Conservation (phyloP, 2,888 invertebrate genomes). For the Piscicola geometra region DNA sequence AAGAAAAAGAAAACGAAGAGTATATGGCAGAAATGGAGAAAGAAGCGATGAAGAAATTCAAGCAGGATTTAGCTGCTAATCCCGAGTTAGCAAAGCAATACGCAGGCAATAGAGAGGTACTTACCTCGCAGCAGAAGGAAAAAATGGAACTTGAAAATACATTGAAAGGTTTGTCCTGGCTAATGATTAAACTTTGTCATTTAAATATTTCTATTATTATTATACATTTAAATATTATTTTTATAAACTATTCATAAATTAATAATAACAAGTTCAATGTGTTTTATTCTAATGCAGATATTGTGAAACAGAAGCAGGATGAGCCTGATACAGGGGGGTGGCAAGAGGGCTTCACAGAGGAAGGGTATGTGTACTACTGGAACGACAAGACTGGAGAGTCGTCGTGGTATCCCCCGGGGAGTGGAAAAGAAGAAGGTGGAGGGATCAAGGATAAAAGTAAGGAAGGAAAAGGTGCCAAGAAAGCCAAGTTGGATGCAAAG, state of each 20-base stretch:
- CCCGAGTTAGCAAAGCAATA: constrained; percentile 58
- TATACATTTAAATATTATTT: not conserved
- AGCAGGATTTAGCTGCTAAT: constrained; percentile 72
- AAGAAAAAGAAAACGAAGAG: constrained; percentile 69
- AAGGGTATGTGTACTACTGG: constrained; percentile 80
- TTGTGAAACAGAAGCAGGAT: not conserved
- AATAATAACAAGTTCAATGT: too few relatives aligned
- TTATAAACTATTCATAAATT: too few relatives aligned
- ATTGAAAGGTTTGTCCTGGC: not conserved
- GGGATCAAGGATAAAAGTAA: not conserved
- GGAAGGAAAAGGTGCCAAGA: not conserved
- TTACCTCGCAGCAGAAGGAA: not conserved
- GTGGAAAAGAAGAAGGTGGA: not conserved
- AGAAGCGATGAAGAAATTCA: constrained; percentile 67
- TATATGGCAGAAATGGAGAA: constrained; percentile 83
- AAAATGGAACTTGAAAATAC: constrained; percentile 2
- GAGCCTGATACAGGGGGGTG: constrained; percentile 57
- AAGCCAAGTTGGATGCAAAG: not conserved
- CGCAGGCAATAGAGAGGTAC: constrained; percentile 43
- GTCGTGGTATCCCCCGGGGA: constrained; percentile 23
- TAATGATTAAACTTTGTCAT: too few relatives aligned
- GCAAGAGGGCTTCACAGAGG: constrained; percentile 73
- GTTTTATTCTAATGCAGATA: too few relatives aligned
- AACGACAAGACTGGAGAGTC: constrained; percentile 65
- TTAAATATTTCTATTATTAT: not conserved